These are phyloP conservation scores for Sphaerophoria rueppellii DNA, from an alignment of 2,888 invertebrate species.

Conservation along the genomic window DNA sequence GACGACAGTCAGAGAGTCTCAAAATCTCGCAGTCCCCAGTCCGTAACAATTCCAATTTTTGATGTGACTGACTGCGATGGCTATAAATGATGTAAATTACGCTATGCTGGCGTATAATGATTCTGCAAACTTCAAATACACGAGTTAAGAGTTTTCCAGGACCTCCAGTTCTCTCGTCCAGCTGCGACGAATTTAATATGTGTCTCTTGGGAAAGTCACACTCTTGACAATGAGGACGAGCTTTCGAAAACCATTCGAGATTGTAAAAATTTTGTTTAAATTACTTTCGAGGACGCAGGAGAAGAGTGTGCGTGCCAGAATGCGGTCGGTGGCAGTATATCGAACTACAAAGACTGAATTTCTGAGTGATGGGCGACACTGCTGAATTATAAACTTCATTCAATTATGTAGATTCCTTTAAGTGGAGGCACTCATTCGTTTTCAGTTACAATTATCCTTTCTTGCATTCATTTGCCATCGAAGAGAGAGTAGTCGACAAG, in stretches of 20 bases:
- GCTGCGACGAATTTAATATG: constrained; percentile 22
- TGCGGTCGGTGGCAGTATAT: constrained; percentile 10
- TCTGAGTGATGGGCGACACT: constrained; percentile 8
- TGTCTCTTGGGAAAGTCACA: constrained; percentile 11
- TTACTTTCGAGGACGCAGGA: constrained; percentile 22
- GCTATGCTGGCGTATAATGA: constrained; percentile 60
- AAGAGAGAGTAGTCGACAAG: neutral
- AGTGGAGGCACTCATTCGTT: constrained; percentile 64
- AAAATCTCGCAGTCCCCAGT: constrained; percentile 8
- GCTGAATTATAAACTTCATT: constrained; percentile 57
- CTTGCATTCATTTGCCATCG: neutral
- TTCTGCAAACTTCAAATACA: constrained; percentile 40
- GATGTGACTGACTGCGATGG: constrained; percentile 5
- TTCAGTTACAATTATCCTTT: constrained; percentile 57
- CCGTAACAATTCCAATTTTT: neutral
- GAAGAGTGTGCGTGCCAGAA: neutral
- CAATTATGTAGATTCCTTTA: constrained; percentile 68
- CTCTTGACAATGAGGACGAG: neutral
- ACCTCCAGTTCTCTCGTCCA: neutral
- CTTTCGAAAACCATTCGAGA: constrained; percentile 44
- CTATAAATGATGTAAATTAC: constrained; percentile 71
- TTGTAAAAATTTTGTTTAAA: constrained; percentile 44
- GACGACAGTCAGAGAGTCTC: no score
- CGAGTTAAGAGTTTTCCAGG: constrained; percentile 6
- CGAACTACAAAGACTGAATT: constrained; percentile 34